phyloP scores from a whole-genome alignment of 2,113 vertebrate species.

The Dipodomys stephensi region DNA sequence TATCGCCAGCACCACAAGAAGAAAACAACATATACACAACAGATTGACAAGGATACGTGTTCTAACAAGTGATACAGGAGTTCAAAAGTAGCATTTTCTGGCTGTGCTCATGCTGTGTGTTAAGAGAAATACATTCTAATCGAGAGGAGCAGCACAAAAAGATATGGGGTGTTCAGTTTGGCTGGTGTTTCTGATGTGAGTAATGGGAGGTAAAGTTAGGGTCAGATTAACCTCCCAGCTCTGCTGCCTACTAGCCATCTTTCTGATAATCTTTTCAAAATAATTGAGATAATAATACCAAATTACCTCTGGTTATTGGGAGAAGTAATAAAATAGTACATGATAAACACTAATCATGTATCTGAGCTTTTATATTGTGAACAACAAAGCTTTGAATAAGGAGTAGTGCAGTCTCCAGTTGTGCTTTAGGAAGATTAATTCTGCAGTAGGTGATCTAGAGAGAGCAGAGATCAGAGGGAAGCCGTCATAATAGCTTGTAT shows the following conservation, averaged over 20 bases:
- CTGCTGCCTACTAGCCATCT: neutral
- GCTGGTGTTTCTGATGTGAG: neutral
- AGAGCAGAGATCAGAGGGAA: slow-evolving; percentile 10
- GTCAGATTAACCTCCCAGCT: neutral
- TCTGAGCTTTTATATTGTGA: slow-evolving; percentile 38
- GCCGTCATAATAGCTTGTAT: neutral
- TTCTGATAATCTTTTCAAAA: neutral
- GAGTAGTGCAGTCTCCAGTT: neutral
- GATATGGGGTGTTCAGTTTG: neutral
- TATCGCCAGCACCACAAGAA: no score
- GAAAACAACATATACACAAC: neutral
- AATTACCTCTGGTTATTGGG: neutral
- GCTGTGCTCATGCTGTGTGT: neutral
- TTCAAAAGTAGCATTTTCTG: slow-evolving; percentile 23
- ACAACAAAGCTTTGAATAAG: neutral
- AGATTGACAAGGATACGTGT: neutral
- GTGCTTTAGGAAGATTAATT: slow-evolving; percentile 28
- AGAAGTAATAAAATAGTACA: neutral
- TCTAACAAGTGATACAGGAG: neutral
- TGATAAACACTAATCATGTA: neutral
- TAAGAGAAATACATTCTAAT: neutral
- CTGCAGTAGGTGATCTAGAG: neutral
- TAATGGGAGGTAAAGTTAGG: slow-evolving; percentile 43
- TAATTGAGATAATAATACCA: neutral
- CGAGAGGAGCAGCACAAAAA: slow-evolving; percentile 10